Conservation (phyloP, 2,113 vertebrate genomes). For the Pycnonotus jocosus region DNA sequence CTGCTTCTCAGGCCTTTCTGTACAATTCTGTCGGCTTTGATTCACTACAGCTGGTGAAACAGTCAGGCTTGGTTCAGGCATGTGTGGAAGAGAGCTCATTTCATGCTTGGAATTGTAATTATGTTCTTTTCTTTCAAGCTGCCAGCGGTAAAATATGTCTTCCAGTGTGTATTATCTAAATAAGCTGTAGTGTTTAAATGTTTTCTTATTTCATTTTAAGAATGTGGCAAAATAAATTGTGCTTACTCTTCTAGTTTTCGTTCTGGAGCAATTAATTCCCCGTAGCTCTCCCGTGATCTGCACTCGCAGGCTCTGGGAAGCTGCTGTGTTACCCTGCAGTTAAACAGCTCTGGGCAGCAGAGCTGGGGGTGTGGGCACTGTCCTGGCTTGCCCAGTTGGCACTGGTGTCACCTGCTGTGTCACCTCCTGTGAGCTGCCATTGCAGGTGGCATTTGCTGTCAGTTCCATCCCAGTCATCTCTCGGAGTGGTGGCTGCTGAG, state of each 20-base stretch:
- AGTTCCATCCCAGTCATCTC: neutral
- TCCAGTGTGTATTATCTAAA: slow-evolving; percentile 52
- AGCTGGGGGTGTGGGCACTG: neutral
- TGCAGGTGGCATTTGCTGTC: neutral
- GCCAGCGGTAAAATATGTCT: slow-evolving; percentile 61
- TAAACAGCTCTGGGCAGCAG: neutral
- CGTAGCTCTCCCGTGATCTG: accelerated
- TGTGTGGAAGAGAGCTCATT: slow-evolving; percentile 66
- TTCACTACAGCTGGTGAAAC: slow-evolving; percentile 74
- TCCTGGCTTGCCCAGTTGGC: neutral
- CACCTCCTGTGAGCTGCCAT: accelerated
- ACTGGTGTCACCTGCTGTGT: neutral
- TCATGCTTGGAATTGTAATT: slow-evolving; percentile 70
- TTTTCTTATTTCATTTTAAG: slow-evolving; percentile 49
- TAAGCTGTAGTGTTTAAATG: slow-evolving; percentile 44
- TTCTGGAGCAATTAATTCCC: slow-evolving; percentile 12
- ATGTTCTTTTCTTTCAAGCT: slow-evolving; percentile 63
- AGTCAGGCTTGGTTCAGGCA: slow-evolving; percentile 65
- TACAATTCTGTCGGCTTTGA: slow-evolving; percentile 69
- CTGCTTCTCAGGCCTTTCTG: slow-evolving; percentile 47
- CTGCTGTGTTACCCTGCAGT: neutral
- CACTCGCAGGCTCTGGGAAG: neutral
- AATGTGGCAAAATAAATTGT: slow-evolving; percentile 48
- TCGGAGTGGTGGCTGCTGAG: neutral
- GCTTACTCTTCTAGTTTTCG: neutral